Evolutionary conservation across 2,888 invertebrate species (phyloP).

Genomic region (Caenorhabditis auriculariae): DNA sequence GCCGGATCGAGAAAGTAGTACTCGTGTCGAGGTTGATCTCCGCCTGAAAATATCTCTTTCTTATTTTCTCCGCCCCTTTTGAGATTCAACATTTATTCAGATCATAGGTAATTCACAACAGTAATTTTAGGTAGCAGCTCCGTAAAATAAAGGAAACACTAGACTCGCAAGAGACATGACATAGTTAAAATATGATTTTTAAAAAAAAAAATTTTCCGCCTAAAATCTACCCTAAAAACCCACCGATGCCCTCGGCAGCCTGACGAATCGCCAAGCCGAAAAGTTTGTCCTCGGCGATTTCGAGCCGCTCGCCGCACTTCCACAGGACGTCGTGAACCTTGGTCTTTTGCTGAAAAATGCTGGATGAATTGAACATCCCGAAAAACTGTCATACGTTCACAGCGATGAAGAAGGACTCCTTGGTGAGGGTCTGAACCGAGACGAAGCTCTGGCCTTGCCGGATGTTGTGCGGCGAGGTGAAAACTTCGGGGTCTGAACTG

Average conservation of each 20-base stretch:
- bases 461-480: constrained; percentile 34
- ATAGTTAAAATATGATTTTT: too few relatives aligned
- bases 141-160: background rate
- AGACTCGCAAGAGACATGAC: background rate
- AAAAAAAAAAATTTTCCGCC: too few relatives aligned
- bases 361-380: background rate
- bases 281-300: constrained; percentile 46
- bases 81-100: too few relatives aligned
- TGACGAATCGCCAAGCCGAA: constrained; percentile 48
- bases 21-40: constrained; percentile 51
- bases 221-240: background rate
- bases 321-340: constrained; percentile 48
- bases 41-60: constrained; percentile 20
- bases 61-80: too few relatives aligned
- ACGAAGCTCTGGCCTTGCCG: constrained; percentile 41
- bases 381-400: constrained; percentile 23
- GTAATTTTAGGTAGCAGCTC: too few relatives aligned
- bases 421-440: constrained; percentile 44
- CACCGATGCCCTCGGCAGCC: constrained; percentile 48
- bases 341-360: constrained; percentile 40
- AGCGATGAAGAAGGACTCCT: constrained; percentile 39
- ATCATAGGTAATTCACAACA: too few relatives aligned
- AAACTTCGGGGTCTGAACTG: constrained; percentile 36
- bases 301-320: constrained; percentile 49
- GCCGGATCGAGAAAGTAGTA: constrained; percentile 53